These are phyloP conservation scores for Synodontis membranacea DNA, from an alignment of 2,113 vertebrate species.

Conservation along the genomic window DNA sequence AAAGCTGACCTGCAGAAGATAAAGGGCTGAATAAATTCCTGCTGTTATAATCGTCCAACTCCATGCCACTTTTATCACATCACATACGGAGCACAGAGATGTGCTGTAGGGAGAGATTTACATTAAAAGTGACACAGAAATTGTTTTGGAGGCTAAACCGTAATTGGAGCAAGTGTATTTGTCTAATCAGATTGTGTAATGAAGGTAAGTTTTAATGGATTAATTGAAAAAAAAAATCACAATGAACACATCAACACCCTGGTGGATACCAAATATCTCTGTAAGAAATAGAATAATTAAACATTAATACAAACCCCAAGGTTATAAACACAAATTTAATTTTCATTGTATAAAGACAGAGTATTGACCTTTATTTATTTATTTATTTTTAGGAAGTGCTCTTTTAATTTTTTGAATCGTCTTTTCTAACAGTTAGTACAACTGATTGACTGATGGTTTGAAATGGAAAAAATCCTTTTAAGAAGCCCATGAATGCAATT, in stretches of 20 bases:
- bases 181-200: neutral
- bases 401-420: neutral
- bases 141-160: neutral
- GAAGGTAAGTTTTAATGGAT: no score
- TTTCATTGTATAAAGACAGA: no score
- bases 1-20: neutral
- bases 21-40: neutral
- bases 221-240: no score
- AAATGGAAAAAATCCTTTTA: neutral
- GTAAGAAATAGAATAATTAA: no score
- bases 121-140: neutral
- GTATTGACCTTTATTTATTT: neutral
- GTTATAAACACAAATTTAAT: no score
- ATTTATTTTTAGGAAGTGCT: no score
- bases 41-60: neutral
- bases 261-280: no score
- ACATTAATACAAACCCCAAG: no score
- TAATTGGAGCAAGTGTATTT: neutral
- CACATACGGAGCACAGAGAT: neutral
- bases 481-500: neutral
- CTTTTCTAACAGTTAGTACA: no score
- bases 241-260: no score
- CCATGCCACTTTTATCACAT: neutral
- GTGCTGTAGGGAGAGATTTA: neutral
- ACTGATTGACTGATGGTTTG: neutral